Base-by-base conservation (phyloP, 2,888 invertebrate species). In the Clusia tigrina region DNA sequence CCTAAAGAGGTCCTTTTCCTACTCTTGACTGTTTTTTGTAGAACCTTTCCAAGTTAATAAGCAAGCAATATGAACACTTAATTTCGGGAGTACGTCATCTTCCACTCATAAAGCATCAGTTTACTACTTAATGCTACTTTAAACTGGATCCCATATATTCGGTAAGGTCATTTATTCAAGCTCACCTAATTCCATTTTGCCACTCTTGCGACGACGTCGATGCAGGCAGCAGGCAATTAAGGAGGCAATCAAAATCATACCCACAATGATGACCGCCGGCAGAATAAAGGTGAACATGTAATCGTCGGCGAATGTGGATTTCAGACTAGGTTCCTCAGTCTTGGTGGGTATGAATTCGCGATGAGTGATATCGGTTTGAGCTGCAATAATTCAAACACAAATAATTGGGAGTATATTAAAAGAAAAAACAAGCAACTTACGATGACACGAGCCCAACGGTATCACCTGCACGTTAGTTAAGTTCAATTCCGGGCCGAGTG, bases 211-310 rank as follows among this genome's bases (percentile, higher is more conserved):
- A 69, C 93, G 88, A 74, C 92, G 87, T 71, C 94, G 88, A 79
- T 96, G 96, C 56, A 97, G 85, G 59, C 95, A 89, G 78, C 95
- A 94, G 1, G 96, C 96, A 60, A 96, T 90, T 60, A 96, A 86
- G 0, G 93, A 90, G 0, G 96, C 95, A 52, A 97, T 85, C 15
- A 96, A 83, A 42, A 97, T 86, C 92, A 98, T 95, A 20, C 91
- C 89, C 0, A 93, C 89, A 64, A 97, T 93, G 26, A 96, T 92
- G 15, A 94, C 88, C 1, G 94, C 93, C 0, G 98, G 96, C 63
- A 97, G 88, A 46, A 97, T 90, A 69, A 94, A 95, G 10, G 95
- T 96, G 57, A 91, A 86, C 70, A 93, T 81, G 72, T 91, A 91
- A 71, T 90, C 89, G 23, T 89, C 88, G 62, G 84, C 83, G 48